A percentile compares a stretch with the other conserved stretches of the same genome.
These are phyloP conservation scores for Sciurus carolinensis DNA, from an alignment of 2,797 vertebrate species.

Conservation along the genomic window DNA sequence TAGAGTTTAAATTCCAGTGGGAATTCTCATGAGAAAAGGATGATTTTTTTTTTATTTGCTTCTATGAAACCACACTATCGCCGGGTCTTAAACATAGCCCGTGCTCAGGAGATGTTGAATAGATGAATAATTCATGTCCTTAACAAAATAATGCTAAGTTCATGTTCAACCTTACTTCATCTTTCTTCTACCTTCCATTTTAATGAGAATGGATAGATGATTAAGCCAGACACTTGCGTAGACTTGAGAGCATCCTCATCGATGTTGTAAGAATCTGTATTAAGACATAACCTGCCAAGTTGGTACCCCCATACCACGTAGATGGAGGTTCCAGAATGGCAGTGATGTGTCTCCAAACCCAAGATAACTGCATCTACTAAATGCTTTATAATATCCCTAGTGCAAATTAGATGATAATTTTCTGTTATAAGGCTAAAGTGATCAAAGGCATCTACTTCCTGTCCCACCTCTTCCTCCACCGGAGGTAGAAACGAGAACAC, in stretches of 20 bases:
- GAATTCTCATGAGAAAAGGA: neutral
- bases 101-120: neutral
- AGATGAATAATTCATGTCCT: neutral
- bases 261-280: no score
- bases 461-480: neutral
- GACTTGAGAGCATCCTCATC: neutral
- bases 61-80: neutral
- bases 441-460: neutral
- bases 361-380: neutral
- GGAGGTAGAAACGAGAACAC: neutral
- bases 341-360: fast-evolving
- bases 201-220: neutral
- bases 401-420: neutral
- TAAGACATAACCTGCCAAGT: no score
- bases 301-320: neutral
- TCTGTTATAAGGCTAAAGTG: neutral
- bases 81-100: neutral
- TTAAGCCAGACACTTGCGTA: neutral
- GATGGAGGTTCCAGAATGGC: neutral
- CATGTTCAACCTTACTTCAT: neutral
- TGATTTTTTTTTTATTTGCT: neutral
- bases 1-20: neutral
- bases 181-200: neutral
- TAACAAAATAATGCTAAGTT: neutral
- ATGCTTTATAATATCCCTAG: neutral